Base-by-base conservation (phyloP, 2,888 invertebrate genomes). In the Agrotis segetum region DNA sequence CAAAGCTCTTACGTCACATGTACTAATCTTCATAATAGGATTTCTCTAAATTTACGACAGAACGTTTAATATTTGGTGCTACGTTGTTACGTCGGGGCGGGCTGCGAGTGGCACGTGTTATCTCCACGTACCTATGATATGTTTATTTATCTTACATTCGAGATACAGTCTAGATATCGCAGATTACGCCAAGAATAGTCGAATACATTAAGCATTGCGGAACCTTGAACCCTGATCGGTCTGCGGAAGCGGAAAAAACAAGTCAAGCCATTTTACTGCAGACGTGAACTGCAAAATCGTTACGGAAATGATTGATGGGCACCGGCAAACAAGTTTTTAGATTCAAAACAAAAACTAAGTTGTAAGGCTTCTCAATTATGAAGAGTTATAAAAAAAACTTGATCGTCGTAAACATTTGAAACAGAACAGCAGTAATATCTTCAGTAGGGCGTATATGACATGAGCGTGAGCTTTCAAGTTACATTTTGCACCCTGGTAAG, bases 1-100 rank as follows among this genome's bases (percentile, higher is more conserved):
- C 64, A 29, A 64, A 73, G 65, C 71, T 69, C 72, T 89, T 88
- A 85, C 86, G 87, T 88, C 88, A 89, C 76, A 69, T 65, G 71
- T 79, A 81, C 83, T 87, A 86, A 88, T 89, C 84, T 87, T 84
- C 83, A 82, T 88, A 89, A 89, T 89, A 88, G 84, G 88, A 89
- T 91, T 89, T 89, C 85, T 84, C 86, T 86, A 82, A 84, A 82
- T 84, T 85, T 77, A 82, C 79, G 82, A 82, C 77, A 83, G 83
- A 85, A 84, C 56, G 81, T 74, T 77, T 76, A 81, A 76, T 81
- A 83, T 84, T 82, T 80, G 76, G 78, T 40, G 52, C 53, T 59
- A 87, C 88, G 86, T 85, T 21, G 58, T 73, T 67, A 87, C 88
- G 87, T 86, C 53, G 71, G 56, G 55, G 63, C 59, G 65, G 62